Evolutionary conservation across 2,888 invertebrate genomes (phyloP), one percentile per base, ranked within the genome.

Genomic region (Norana najaformis): DNA sequence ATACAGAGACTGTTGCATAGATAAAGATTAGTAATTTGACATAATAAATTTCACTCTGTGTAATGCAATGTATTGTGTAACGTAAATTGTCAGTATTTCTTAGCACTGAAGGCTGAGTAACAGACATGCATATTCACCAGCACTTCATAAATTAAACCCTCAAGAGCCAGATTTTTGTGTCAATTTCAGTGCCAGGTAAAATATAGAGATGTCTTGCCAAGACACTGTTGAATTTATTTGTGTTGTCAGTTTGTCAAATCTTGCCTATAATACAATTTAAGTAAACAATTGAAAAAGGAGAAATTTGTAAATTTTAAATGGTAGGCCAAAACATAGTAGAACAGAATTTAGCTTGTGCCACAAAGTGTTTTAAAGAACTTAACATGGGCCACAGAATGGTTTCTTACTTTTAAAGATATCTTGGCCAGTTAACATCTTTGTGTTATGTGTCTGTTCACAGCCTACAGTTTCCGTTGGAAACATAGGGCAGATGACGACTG

Each of bases 401-500:
- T 47, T 16, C 47, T 18, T 30, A n/a, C 69, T 69, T 13, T n/a
- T n/a, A n/a, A 30, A 30, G 13, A 3, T 3, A 30, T 69, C 69
- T 53, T 30, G 53, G 30, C 53, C n/a, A n/a, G n/a, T 53, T 53
- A 36, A 37, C 35, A 3, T 85, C 35, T 14, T 36, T 85, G 83
- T 36, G 23, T 53, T 18, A 53, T 83, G 85, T 37, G 85, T 36
- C 20, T 85, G 36, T 38, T 89, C 89, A 34, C 53, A 92, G 92
- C 92, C 92, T n/a, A 85, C 92, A 11, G 91, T 92, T 36, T 92
- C 92, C 6, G 97, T 98, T n/a, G 98, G 98, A 90, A 98, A 98
- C 96, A 97, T 98, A 30, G 97, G 97, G 0, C 98, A 98, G 95
- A 95, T 98, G 91, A 96, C 97, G 5, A 96, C 97, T 90, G 98